phyloP scores from a whole-genome alignment of 2,797 vertebrate species.

The Sitta carolinensis region DNA sequence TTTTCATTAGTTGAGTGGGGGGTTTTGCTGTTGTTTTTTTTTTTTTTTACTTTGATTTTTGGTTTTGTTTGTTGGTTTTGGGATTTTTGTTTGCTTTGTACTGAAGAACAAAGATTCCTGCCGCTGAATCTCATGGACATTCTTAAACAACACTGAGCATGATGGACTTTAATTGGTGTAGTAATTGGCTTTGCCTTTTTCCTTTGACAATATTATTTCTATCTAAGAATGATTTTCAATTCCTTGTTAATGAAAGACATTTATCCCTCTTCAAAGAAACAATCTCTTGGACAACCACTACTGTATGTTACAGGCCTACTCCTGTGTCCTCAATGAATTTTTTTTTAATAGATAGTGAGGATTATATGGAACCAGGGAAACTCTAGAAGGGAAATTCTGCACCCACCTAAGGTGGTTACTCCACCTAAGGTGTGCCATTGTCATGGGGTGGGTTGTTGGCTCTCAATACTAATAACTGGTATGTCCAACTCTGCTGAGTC shows the following conservation, averaged over 20 bases:
- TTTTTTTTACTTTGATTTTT: background rate
- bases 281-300: background rate
- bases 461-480: accelerated
- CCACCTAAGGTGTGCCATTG: accelerated
- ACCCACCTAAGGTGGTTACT: background rate
- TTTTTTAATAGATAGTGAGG: background rate
- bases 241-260: background rate
- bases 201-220: background rate
- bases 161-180: background rate
- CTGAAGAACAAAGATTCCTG: background rate
- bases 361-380: background rate
- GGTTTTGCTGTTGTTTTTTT: accelerated
- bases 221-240: background rate
- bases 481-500: background rate
- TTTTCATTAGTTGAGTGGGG: background rate
- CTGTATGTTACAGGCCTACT: background rate
- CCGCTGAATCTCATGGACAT: background rate
- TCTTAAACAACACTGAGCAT: background rate
- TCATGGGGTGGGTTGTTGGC: background rate
- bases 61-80: background rate
- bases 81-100: background rate
- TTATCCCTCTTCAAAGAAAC: background rate
- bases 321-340: accelerated
- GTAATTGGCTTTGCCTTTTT: background rate
- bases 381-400: background rate